Evolutionary conservation across 2,113 vertebrate species (phyloP).

Genomic region (Falco punctatus): DNA sequence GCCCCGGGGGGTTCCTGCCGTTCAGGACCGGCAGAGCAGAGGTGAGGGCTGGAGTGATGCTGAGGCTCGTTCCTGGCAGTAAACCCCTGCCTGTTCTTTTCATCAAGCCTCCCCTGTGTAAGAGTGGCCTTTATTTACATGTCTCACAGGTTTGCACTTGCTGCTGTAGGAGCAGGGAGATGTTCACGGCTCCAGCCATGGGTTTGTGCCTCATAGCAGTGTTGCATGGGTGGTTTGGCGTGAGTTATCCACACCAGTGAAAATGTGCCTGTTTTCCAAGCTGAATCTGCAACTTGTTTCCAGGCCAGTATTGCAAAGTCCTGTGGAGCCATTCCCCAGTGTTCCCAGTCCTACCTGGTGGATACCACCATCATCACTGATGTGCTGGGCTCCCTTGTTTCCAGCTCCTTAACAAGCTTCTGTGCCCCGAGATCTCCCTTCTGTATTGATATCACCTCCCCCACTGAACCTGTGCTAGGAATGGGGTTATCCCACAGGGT

Average conservation of each 20-base stretch:
- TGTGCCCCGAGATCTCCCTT: background rate
- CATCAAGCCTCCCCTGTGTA: background rate
- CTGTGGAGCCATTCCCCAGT: background rate
- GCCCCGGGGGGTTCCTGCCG: background rate
- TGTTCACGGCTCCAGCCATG: accelerated
- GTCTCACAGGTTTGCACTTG: background rate
- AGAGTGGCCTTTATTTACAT: background rate
- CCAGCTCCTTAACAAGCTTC: background rate
- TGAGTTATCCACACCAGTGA: background rate
- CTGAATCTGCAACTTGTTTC: background rate
- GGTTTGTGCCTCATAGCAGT: background rate
- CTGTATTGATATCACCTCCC: accelerated
- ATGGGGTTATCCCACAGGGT: too few species aligned
- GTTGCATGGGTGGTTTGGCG: background rate
- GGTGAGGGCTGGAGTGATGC: background rate
- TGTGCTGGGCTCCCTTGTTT: background rate
- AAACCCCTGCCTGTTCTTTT: background rate
- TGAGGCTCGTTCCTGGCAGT: background rate
- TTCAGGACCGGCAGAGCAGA: background rate
- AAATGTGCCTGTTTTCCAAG: background rate
- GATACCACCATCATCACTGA: background rate
- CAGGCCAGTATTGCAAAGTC: background rate
- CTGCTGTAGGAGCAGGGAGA: background rate
- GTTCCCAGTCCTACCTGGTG: background rate
- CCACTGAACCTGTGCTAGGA: background rate